Percentiles rank a stretch among this genome's conserved stretches.
These are phyloP conservation scores for Bellardia pandia DNA, from an alignment of 2,888 invertebrate species.

Conservation along the genomic window DNA sequence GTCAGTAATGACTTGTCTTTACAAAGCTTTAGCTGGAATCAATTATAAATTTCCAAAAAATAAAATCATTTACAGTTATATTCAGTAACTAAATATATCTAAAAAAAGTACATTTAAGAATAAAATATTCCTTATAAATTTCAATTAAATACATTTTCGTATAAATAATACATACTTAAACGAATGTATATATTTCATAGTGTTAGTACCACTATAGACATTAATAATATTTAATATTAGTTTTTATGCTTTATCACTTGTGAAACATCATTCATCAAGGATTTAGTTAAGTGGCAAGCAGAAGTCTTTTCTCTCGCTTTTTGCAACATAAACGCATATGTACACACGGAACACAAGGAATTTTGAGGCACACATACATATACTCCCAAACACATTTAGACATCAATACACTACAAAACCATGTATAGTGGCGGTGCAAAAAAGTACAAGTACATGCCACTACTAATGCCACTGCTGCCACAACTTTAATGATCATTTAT, in stretches of 20 bases:
- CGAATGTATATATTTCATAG: not conserved
- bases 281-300: constrained; percentile 74
- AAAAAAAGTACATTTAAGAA: too few relatives aligned
- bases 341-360: constrained; percentile 5
- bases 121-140: constrained; percentile 41
- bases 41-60: too few relatives aligned
- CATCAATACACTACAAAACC: not conserved
- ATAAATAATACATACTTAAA: constrained; percentile 5
- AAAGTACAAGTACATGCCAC: constrained; percentile 27
- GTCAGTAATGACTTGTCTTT: too few relatives aligned
- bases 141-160: constrained; percentile 15
- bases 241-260: constrained; percentile 72
- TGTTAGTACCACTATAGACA: constrained; percentile 39
- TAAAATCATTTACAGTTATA: too few relatives aligned
- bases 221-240: constrained; percentile 73
- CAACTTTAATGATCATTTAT: constrained; percentile 72
- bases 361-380: not conserved
- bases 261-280: constrained; percentile 75
- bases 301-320: constrained; percentile 45
- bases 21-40: too few relatives aligned
- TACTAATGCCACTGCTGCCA: constrained; percentile 43
- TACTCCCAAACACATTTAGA: not conserved
- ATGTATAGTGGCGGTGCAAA: not conserved
- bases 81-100: too few relatives aligned
- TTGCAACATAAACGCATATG: constrained; percentile 56